phyloP scores from a whole-genome alignment of 2,797 vertebrate species.

The Poecilia gillii region DNA sequence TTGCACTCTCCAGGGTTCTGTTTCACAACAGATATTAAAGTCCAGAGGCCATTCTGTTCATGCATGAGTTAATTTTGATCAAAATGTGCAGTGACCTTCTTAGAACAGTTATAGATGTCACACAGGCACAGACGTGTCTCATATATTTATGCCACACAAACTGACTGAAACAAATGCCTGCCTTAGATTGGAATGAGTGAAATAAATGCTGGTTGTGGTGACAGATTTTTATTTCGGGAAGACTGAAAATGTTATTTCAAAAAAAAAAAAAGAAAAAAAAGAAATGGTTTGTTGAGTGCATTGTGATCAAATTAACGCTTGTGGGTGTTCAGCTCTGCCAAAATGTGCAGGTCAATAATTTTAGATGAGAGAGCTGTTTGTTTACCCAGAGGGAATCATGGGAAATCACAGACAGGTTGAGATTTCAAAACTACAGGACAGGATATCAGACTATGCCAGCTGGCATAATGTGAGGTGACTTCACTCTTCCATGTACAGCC shows the following conservation, averaged over 20 bases:
- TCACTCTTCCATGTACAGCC: slow-evolving; percentile 34
- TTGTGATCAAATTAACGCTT: not conserved
- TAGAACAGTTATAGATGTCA: slow-evolving; percentile 38
- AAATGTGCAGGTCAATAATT: slow-evolving; percentile 16
- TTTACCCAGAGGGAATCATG: slow-evolving; percentile 34
- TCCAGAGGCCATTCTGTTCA: slow-evolving; percentile 51
- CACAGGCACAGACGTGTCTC: slow-evolving; percentile 11
- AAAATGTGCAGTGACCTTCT: slow-evolving; percentile 61
- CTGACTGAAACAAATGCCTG: slow-evolving; percentile 2
- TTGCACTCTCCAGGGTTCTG: slow-evolving; percentile 23
- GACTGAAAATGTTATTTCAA: slow-evolving; percentile 1
- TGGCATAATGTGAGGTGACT: slow-evolving; percentile 53
- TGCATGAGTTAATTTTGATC: slow-evolving; percentile 57
- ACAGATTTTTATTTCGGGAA: slow-evolving; percentile 6
- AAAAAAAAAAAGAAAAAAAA: not conserved
- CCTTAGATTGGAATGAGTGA: slow-evolving; percentile 19
- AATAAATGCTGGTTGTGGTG: slow-evolving; percentile 1
- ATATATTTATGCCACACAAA: slow-evolving; percentile 51
- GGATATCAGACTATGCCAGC: slow-evolving; percentile 52
- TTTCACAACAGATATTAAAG: slow-evolving; percentile 48
- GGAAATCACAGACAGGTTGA: slow-evolving; percentile 35
- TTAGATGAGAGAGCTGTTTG: slow-evolving; percentile 11
- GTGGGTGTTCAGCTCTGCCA: not conserved
- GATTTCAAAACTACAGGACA: slow-evolving; percentile 43
- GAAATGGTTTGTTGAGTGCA: not conserved